Percentiles rank a stretch among this genome's conserved stretches.
Conservation (phyloP, 2,113 vertebrate species). For the Gallinago paraguaiae region DNA sequence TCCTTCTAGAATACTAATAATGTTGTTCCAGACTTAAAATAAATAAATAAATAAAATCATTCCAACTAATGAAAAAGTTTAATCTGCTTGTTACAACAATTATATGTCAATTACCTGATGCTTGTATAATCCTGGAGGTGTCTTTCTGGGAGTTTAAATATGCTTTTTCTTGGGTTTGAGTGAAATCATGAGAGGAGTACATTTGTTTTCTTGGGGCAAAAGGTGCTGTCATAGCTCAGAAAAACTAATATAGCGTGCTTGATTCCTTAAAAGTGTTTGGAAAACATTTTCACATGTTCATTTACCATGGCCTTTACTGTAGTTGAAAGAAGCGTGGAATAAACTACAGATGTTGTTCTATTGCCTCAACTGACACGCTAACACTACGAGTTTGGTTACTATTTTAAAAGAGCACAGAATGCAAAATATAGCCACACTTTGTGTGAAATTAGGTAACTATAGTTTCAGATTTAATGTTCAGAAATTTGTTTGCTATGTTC, state of each 20-base stretch:
- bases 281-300: neutral
- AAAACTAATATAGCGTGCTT: neutral
- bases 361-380: neutral
- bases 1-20: neutral
- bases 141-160: neutral
- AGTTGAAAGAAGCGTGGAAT: neutral
- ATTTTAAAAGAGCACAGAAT: neutral
- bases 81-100: neutral
- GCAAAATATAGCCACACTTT: neutral
- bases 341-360: neutral
- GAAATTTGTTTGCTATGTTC: neutral
- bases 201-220: neutral
- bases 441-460: neutral
- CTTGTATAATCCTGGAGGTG: neutral
- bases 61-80: neutral
- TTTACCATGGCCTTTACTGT: neutral
- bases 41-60: neutral
- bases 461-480: neutral
- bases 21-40: neutral
- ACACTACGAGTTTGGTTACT: neutral
- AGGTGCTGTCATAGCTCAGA: neutral
- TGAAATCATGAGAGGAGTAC: neutral
- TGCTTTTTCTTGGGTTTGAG: neutral
- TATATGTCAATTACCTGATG: neutral
- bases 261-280: neutral